Evolutionary conservation across 2,113 vertebrate genomes (phyloP).

Genomic region (Cottus gobio): DNA sequence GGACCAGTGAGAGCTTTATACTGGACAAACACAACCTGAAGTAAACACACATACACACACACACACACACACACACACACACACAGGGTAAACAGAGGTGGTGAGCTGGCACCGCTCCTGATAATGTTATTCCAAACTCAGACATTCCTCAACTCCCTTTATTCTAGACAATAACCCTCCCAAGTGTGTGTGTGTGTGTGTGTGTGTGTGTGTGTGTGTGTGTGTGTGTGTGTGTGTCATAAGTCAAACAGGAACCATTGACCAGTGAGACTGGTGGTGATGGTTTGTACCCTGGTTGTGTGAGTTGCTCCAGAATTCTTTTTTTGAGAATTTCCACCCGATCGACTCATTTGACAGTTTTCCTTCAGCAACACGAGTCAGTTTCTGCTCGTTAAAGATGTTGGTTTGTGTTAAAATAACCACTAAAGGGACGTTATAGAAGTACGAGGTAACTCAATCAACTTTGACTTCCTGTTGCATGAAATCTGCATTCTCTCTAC

Average conservation of each 20-base stretch:
- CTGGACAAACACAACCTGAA: conserved; percentile 58
- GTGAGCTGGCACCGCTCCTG: conserved; percentile 38
- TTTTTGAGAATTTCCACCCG: too few species aligned
- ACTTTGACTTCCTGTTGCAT: background rate
- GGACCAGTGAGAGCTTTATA: conserved; percentile 46
- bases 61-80: conserved; percentile 20
- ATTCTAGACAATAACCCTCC: conserved; percentile 34
- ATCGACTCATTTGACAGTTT: too few species aligned
- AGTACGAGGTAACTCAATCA: too few species aligned
- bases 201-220: conserved; percentile 30
- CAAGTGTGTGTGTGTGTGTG: conserved; percentile 8
- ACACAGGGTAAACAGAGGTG: conserved; percentile 40
- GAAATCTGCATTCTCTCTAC: too few species aligned
- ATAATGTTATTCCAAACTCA: conserved; percentile 60
- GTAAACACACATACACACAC: conserved; percentile 47
- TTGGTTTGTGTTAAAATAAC: too few species aligned
- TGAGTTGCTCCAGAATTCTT: too few species aligned
- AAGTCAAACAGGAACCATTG: background rate
- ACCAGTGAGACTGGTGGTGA: background rate
- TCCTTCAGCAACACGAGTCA: too few species aligned
- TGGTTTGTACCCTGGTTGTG: background rate
- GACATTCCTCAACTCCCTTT: conserved; percentile 60
- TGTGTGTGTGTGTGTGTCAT: conserved; percentile 7
- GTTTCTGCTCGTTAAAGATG: too few species aligned
- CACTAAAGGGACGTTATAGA: too few species aligned